These are phyloP conservation scores for Perca fluviatilis DNA, from an alignment of 2,113 vertebrate genomes.

Conservation along the genomic window DNA sequence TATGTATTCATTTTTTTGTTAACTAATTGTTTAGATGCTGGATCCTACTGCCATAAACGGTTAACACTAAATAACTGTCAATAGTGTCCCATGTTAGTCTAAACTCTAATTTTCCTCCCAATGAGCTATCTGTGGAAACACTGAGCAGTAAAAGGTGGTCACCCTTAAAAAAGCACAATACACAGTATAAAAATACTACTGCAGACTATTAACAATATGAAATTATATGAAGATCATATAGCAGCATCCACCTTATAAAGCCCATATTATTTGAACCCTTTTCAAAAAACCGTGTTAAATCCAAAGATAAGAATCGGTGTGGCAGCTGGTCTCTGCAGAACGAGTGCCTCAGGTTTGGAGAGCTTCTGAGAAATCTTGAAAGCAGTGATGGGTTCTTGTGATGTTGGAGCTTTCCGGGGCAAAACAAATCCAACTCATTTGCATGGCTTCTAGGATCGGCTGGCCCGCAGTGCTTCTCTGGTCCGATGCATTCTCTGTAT, in stretches of 20 bases:
- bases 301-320: neutral
- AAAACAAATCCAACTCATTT: slow-evolving; percentile 20
- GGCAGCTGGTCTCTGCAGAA: slow-evolving; percentile 19
- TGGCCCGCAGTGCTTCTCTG: slow-evolving; percentile 42
- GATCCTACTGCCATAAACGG: too few relatives aligned
- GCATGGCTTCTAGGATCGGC: slow-evolving; percentile 30
- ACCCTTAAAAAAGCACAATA: neutral
- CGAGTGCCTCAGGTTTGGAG: neutral
- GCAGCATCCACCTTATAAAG: too few relatives aligned
- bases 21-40: too few relatives aligned
- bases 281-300: slow-evolving; percentile 3
- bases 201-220: neutral
- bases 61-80: too few relatives aligned
- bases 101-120: too few relatives aligned
- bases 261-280: neutral
- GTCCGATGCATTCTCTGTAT: slow-evolving; percentile 20
- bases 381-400: neutral
- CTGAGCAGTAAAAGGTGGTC: neutral
- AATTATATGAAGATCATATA: neutral
- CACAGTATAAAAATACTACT: too few relatives aligned
- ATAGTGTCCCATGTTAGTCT: too few relatives aligned
- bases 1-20: too few relatives aligned
- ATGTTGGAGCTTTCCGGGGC: slow-evolving; percentile 22
- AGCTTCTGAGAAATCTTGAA: slow-evolving; percentile 15
- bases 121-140: neutral